Conservation (phyloP, 2,113 vertebrate species). For the Onychostruthus taczanowskii region DNA sequence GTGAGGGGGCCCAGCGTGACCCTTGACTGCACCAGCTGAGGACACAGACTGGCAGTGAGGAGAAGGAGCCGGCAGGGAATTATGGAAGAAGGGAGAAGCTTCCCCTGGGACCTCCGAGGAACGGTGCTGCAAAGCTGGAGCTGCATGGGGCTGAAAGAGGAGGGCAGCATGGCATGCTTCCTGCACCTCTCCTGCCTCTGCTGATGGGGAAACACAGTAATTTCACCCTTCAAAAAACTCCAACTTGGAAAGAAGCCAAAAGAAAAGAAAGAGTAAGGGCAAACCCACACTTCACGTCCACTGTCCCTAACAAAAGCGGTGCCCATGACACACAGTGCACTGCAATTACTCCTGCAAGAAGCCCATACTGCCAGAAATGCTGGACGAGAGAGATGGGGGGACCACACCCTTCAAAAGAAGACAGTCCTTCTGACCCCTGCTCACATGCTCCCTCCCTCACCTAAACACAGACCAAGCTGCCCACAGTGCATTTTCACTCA, state of each 20-base stretch:
- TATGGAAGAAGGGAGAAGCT: not conserved
- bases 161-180: not conserved
- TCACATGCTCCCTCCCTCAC: not conserved
- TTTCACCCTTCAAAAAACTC: not conserved
- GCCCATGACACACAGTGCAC: not conserved
- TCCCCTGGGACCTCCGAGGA: not conserved
- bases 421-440: not conserved
- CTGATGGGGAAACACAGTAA: not conserved
- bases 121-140: fast-evolving
- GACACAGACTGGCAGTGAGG: not conserved
- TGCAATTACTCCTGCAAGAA: not conserved
- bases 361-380: not conserved
- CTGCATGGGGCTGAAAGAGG: not conserved
- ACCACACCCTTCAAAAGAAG: not conserved
- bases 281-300: fast-evolving
- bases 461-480: not conserved
- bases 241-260: not conserved
- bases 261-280: not conserved
- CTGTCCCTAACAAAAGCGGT: not conserved
- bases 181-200: not conserved
- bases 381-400: not conserved
- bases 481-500: not conserved
- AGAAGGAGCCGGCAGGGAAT: not conserved
- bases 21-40: fast-evolving
- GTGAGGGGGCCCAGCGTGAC: not conserved